Percentiles rank a stretch among this genome's conserved stretches.
Evolutionary conservation across 2,797 vertebrate species (phyloP).

Genomic region (Lagothrix lagotricha): DNA sequence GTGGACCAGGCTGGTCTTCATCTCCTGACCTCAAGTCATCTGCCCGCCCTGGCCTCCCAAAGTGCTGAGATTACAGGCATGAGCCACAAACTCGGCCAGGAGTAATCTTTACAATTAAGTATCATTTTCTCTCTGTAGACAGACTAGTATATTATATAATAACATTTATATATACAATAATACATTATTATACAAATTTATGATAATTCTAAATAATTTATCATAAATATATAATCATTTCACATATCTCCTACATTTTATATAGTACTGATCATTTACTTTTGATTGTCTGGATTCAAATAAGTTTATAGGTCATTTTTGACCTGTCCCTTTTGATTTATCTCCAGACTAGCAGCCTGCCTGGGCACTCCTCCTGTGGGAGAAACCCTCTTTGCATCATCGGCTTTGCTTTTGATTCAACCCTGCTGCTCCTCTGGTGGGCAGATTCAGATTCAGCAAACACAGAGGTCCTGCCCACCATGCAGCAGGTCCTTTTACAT

Average conservation of each 20-base stretch:
- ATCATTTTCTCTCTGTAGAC: neutral
- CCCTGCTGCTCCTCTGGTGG: neutral
- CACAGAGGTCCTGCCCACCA: neutral
- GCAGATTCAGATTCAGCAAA: neutral
- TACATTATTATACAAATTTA: neutral
- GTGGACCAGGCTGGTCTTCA: neutral
- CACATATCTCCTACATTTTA: neutral
- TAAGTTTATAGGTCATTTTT: neutral
- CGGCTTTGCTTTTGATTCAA: neutral
- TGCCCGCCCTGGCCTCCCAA: neutral
- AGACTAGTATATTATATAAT: neutral
- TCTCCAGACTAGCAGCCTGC: neutral
- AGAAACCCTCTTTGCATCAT: neutral
- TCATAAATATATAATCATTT: neutral
- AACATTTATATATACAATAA: neutral
- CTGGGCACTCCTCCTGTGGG: neutral
- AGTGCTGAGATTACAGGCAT: neutral
- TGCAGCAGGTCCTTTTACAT: neutral
- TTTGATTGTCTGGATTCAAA: constrained; percentile 23
- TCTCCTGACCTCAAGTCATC: neutral
- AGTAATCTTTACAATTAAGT: neutral
- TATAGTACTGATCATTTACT: neutral
- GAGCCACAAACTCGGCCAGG: neutral
- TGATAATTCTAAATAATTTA: neutral
- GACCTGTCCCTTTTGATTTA: neutral